phyloP scores from a whole-genome alignment of 2,113 vertebrate species.

The Pollachius pollachius region DNA sequence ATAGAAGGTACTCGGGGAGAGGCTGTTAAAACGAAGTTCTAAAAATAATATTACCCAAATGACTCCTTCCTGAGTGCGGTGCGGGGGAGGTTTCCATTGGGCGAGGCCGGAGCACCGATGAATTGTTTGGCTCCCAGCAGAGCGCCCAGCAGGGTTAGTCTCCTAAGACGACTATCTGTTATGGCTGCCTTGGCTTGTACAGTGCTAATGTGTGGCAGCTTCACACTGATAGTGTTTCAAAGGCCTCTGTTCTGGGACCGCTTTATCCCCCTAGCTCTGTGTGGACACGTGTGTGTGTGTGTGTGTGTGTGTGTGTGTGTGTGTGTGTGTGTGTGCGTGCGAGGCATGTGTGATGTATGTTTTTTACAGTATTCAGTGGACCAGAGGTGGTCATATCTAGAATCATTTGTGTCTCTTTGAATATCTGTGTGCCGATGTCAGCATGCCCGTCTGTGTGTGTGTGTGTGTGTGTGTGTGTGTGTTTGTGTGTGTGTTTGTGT shows the following conservation, averaged over 20 bases:
- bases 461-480: constrained; percentile 26
- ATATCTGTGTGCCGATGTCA: constrained; percentile 22
- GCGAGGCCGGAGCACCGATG: constrained; percentile 19
- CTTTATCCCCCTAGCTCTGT: constrained; percentile 17
- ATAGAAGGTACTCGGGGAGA: too few species aligned
- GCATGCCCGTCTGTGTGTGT: constrained; percentile 11
- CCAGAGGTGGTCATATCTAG: constrained; percentile 61
- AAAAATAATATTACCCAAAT: constrained; percentile 5
- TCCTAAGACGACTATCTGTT: constrained; percentile 48
- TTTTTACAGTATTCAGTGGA: constrained; percentile 45
- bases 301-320: constrained; percentile 17
- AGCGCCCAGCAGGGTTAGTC: constrained; percentile 31
- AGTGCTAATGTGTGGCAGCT: constrained; percentile 64
- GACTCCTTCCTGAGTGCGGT: constrained; percentile 12
- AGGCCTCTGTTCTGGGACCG: constrained; percentile 25
- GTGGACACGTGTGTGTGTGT: constrained; percentile 1
- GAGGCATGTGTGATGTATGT: constrained; percentile 29
- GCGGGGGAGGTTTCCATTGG: constrained; percentile 17
- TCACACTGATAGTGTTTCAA: constrained; percentile 50
- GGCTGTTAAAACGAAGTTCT: background rate
- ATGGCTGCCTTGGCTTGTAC: constrained; percentile 51
- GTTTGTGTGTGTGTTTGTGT: constrained; percentile 13
- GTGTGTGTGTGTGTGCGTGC: constrained; percentile 9
- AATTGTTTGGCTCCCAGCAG: constrained; percentile 34
- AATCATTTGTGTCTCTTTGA: constrained; percentile 1